Evolutionary conservation across 2,113 vertebrate genomes (phyloP).

Genomic region (Potamarius usumacintae): DNA sequence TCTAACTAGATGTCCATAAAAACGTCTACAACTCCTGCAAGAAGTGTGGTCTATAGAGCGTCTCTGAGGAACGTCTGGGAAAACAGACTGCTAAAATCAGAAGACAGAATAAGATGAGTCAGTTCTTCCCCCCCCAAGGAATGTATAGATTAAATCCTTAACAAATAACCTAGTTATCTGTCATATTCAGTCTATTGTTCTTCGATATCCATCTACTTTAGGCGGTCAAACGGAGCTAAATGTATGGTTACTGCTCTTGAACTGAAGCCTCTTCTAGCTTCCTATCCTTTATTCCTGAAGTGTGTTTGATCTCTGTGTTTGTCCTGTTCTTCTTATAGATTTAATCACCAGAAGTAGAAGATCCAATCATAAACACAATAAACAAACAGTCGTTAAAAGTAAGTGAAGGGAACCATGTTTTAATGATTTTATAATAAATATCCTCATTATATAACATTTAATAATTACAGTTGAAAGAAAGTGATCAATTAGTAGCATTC

Average conservation of each 20-base stretch:
- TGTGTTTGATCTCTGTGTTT: background rate
- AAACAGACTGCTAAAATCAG: background rate
- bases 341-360: background rate
- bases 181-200: background rate
- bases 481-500: conserved; percentile 43
- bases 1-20: background rate
- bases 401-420: conserved; percentile 21
- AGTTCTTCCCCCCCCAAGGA: background rate
- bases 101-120: background rate
- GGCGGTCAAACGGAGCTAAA: background rate
- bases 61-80: background rate
- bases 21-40: background rate
- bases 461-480: conserved; percentile 30
- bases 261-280: background rate
- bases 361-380: background rate
- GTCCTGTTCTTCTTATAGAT: background rate
- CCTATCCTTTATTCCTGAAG: background rate
- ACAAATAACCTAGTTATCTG: background rate
- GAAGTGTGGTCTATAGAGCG: background rate
- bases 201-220: background rate
- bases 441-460: conserved; percentile 41
- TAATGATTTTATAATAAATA: conserved; percentile 60
- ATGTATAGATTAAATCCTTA: background rate
- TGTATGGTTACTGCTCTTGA: background rate
- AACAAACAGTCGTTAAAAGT: background rate